phyloP scores from a whole-genome alignment of 2,888 invertebrate genomes.

The Diploptera punctata region DNA sequence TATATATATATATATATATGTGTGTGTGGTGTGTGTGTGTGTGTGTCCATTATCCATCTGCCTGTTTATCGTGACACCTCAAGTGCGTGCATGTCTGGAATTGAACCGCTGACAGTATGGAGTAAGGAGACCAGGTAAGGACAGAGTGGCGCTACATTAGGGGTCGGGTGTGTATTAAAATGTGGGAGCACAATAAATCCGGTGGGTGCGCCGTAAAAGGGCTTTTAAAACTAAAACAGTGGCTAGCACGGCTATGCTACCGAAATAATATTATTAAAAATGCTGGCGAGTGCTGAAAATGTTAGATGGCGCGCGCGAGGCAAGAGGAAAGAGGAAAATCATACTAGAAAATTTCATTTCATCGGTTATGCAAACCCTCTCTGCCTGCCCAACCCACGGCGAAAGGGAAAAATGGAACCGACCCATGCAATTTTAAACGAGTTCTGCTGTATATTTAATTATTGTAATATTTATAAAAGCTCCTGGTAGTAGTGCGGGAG shows the following conservation, averaged over 20 bases:
- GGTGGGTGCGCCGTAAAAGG: no score
- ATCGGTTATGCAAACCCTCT: conserved; percentile 39
- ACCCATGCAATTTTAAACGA: conserved; percentile 53
- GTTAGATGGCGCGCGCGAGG: conserved; percentile 12
- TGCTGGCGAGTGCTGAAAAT: conserved; percentile 19
- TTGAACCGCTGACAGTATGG: no score
- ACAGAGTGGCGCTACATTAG: no score
- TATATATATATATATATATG: no score
- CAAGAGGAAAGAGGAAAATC: conserved; percentile 32
- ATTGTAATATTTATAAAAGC: conserved; percentile 57
- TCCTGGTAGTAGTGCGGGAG: conserved; percentile 33
- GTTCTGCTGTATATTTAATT: conserved; percentile 56
- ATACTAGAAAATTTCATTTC: conserved; percentile 41
- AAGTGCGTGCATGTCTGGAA: no score
- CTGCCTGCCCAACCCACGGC: conserved; percentile 22
- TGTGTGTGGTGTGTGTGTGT: no score
- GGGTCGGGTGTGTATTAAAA: no score
- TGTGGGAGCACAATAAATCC: no score
- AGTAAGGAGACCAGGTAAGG: no score
- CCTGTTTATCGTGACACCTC: no score
- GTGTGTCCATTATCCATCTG: no score
- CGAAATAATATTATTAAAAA: conserved; percentile 31
- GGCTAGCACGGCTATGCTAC: conserved; percentile 1
- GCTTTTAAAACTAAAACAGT: conserved; percentile 25
- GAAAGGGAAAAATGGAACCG: conserved; percentile 49